Conservation (phyloP, 2,888 invertebrate species). For the Isotomurus palustris region DNA sequence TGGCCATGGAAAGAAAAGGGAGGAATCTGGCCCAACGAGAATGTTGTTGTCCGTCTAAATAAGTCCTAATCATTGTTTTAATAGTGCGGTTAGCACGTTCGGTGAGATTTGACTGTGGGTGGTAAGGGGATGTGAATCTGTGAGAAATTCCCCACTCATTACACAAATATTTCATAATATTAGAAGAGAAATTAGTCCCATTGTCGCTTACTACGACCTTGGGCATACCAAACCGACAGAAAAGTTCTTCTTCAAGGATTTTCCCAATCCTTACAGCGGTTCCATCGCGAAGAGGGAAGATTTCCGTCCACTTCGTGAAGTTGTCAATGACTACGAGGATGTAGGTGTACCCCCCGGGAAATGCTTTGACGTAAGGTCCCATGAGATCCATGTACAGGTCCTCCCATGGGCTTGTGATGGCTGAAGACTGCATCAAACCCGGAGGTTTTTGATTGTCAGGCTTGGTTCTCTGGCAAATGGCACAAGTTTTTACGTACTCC, state of each 20-base stretch:
- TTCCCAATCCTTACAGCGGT: background rate
- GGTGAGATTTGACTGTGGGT: constrained; percentile 5
- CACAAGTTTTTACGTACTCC: constrained; percentile 4
- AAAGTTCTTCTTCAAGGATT: background rate
- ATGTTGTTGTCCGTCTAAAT: background rate
- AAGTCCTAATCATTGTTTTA: background rate
- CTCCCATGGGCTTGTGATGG: constrained; percentile 3
- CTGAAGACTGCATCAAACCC: constrained; percentile 6
- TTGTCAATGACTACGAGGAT: background rate
- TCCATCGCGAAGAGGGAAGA: background rate
- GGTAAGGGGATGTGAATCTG: background rate
- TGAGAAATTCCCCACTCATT: constrained; percentile 6
- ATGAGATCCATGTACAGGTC: constrained; percentile 11
- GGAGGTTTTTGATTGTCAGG: constrained; percentile 9
- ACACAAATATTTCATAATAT: constrained; percentile 4
- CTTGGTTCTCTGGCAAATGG: constrained; percentile 1
- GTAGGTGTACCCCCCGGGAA: background rate
- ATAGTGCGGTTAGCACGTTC: constrained; percentile 6
- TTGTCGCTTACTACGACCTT: background rate
- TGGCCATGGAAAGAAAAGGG: background rate
- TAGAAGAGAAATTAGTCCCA: background rate
- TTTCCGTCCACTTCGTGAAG: background rate
- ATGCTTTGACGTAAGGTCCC: background rate
- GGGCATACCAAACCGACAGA: constrained; percentile 4
- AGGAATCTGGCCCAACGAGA: background rate